phyloP scores from a whole-genome alignment of 2,888 invertebrate species.

The Trachelus stipa region DNA sequence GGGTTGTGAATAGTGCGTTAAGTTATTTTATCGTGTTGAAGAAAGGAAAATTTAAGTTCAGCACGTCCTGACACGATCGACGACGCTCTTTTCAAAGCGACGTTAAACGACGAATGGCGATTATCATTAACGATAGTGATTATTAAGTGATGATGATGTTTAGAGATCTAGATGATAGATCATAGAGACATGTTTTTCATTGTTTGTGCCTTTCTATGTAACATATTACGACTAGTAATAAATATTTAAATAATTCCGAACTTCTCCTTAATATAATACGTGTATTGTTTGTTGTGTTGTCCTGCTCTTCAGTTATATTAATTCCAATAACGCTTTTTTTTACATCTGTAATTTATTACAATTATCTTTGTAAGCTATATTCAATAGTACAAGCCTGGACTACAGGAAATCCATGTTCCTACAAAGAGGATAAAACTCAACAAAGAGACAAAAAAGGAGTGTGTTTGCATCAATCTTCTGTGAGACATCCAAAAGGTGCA shows the following conservation, averaged over 20 bases:
- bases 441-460: neutral
- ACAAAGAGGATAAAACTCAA: too few relatives aligned
- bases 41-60: slow-evolving; percentile 31
- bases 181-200: slow-evolving; percentile 47
- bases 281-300: too few relatives aligned
- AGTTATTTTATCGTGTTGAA: slow-evolving; percentile 38
- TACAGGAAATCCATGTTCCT: neutral
- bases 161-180: slow-evolving; percentile 30
- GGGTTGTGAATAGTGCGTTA: slow-evolving; percentile 56
- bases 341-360: too few relatives aligned
- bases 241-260: slow-evolving; percentile 21
- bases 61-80: neutral
- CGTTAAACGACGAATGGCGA: slow-evolving; percentile 2
- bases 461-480: neutral
- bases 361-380: neutral
- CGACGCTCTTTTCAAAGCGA: slow-evolving; percentile 2
- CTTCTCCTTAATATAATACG: neutral
- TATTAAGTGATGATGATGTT: slow-evolving; percentile 25
- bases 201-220: slow-evolving; percentile 61
- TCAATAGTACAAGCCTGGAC: neutral
- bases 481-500: neutral
- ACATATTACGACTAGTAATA: slow-evolving; percentile 40
- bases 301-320: too few relatives aligned
- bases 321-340: too few relatives aligned
- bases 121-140: slow-evolving; percentile 14